Base-by-base conservation (phyloP, 2,888 invertebrate genomes). In the Corythucha ciliata region DNA sequence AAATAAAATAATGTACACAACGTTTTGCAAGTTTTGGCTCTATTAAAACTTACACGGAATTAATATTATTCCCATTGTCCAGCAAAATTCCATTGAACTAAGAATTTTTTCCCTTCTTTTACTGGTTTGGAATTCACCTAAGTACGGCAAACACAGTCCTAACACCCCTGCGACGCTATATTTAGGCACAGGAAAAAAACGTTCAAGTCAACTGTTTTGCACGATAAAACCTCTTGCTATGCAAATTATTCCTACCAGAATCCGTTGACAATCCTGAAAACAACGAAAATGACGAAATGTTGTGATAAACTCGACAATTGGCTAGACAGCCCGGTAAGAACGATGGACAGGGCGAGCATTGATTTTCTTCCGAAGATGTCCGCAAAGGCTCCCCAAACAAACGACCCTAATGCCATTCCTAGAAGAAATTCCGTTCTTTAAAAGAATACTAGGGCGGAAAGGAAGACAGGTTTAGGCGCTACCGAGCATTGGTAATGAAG, bases 81-180 rank as follows among this genome's bases (percentile, higher is more conserved):
- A 86, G 70, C 85, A 85, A 71, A 85, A 73, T 72, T 85, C 85
- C 83, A 86, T 83, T 83, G 84, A 83, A 69, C 84, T 83, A 54
- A 85, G 74, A 64, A 83, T 82, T 62, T 80, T 83, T 67, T 85
- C 85, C 65, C 86, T 75, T 69, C 82, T 80, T 68, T 80, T 81
- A 51, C 81, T 81, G 34, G 81, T 80, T 64, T 85, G 85, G 69
- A 85, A 86, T 70, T 86, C 86, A 57, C 85, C 84, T 61, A 85
- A 70, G 69, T 85, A 85, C 0, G 85, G 83, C 69, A 85, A 85
- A 62, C 82, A 81, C 63, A 85, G 82, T 62, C 84, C 83, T 81
- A 85, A 83, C 50, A 84, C 83, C 48, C 85, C 86, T 44, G 84
- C 83, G 60, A 85, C 78, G 37, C 85, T 85, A 68, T n/a, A n/a